These are phyloP conservation scores for Garra rufa DNA, from an alignment of 2,113 vertebrate species.

Conservation along the genomic window DNA sequence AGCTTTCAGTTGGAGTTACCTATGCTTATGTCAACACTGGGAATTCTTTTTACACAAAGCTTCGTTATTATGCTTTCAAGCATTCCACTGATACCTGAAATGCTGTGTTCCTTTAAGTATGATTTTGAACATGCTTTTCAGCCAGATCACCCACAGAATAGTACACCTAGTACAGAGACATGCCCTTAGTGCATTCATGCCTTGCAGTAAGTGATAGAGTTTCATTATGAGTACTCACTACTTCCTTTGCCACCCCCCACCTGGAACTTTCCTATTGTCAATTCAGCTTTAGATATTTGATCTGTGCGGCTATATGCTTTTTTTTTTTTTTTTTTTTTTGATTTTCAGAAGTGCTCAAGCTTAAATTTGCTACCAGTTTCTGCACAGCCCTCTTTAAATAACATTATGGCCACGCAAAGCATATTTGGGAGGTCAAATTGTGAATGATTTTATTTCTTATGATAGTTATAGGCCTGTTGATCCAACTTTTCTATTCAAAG, in stretches of 20 bases:
- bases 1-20: no score
- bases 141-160: background rate
- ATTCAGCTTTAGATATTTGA: background rate
- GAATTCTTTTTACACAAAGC: background rate
- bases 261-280: background rate
- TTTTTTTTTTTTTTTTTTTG: background rate
- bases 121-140: background rate
- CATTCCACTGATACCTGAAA: background rate
- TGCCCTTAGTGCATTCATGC: background rate
- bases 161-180: background rate
- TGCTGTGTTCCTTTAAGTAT: background rate
- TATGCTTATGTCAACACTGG: no score
- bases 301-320: background rate
- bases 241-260: background rate
- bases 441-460: background rate
- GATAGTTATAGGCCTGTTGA: background rate
- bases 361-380: background rate
- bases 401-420: background rate
- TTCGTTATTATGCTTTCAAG: background rate
- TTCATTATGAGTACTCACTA: background rate
- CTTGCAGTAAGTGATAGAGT: background rate
- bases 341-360: background rate
- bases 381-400: background rate
- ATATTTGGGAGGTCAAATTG: background rate
- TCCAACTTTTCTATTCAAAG: slow-evolving; percentile 1